Evolutionary conservation across 1,140 invertebrate genomes (phyloP), one percentile per base, ranked within the genome.

Genomic region (Ceratosolen fusciceps): DNA sequence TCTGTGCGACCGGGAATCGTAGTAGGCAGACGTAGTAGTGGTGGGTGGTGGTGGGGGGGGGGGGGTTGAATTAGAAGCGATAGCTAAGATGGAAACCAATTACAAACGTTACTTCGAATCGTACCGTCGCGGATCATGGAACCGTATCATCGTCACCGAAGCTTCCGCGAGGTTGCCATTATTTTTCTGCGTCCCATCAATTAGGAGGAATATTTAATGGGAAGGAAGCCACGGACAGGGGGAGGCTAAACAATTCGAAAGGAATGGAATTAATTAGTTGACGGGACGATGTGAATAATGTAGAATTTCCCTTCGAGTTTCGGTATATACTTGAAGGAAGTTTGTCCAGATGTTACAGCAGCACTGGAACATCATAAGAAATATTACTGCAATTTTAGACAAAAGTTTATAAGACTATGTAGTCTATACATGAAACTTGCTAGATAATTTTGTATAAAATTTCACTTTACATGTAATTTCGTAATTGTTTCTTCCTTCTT

Each of bases 271-370:
- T 37, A 65, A 37, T 65, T 65, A 65, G 19, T 65, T 37, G 34
- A 19, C 1, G 19, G 34, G n/a, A 21, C 21, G 14, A 65, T 10
- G 31, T 65, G 31, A 37, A 65, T 65, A n/a, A 65, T 37, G 31
- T n/a, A 65, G 60, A n/a, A 65, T 65, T 37, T 65, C 37, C n/a
- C 31, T 65, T 62, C n/a, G 60, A 65, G 19, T 65, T 65, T 65
- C 21, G n/a, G 31, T 65, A 37, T 16, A 65, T 37, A 37, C 14
- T 65, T 34, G 0, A 65, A 37, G 10, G 19, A 65, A 37, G 19
- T 65, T 65, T n/a, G 12, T 65, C 60, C 60, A 65, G 60, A 37
- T 65, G 60, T 65, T 65, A 65, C 60, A 65, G 19, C n/a, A 65
- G 34, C 12, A n/a, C 60, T n/a, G 24, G 3, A 37, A 65, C 60